These are phyloP conservation scores for Protosalanx chinensis DNA, from an alignment of 2,797 vertebrate species.

Conservation along the genomic window DNA sequence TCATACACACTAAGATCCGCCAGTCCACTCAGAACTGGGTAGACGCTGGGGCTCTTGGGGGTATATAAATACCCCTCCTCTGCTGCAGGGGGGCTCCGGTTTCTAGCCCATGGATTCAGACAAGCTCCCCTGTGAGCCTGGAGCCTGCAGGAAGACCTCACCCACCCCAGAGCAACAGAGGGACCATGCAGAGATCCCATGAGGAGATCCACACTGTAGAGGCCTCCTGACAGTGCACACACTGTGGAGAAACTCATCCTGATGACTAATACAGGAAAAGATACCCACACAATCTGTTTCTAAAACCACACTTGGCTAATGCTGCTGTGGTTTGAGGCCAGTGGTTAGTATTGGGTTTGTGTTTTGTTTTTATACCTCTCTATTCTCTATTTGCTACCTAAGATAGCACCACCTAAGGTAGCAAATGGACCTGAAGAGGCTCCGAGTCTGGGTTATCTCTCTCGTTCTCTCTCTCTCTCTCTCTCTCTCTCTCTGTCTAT, in stretches of 20 bases:
- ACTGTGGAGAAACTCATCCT: neutral
- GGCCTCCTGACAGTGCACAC: neutral
- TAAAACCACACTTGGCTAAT: too few species aligned
- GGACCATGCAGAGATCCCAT: neutral
- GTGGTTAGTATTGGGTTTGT: too few species aligned
- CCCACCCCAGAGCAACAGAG: neutral
- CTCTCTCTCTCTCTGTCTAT: neutral
- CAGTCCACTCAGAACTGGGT: slow-evolving; percentile 23
- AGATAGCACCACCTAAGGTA: too few species aligned
- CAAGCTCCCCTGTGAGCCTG: slow-evolving; percentile 20
- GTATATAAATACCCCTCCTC: slow-evolving; percentile 51
- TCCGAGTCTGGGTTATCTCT: too few species aligned
- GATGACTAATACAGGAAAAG: too few species aligned
- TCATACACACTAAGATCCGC: slow-evolving; percentile 10
- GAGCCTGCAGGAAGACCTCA: neutral
- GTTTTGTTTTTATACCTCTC: too few species aligned
- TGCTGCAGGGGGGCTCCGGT: slow-evolving; percentile 41
- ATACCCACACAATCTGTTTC: too few species aligned
- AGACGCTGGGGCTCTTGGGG: slow-evolving; percentile 20
- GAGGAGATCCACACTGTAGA: neutral
- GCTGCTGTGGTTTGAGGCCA: too few species aligned
- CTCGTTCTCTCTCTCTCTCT: too few species aligned
- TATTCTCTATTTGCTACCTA: too few species aligned
- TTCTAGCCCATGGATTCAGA: slow-evolving; percentile 43
- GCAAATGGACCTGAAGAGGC: too few species aligned